A percentile compares a stretch with the other conserved stretches of the same genome.
Conservation (phyloP, 1,140 invertebrate species). For the Elymnias hypermnestra region DNA sequence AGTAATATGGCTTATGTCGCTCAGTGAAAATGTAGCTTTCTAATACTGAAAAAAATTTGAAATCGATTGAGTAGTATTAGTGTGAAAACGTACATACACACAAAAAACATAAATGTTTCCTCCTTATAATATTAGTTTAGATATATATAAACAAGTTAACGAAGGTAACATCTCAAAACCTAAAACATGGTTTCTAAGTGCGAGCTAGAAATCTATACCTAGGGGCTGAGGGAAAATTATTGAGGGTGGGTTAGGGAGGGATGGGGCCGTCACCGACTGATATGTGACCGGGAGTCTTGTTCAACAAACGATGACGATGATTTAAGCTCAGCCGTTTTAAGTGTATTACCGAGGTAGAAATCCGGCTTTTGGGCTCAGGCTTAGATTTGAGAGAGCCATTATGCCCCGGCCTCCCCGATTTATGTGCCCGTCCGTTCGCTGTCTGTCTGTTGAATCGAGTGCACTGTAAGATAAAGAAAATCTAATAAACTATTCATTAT, state of each 20-base stretch:
- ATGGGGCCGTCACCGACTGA: conserved; percentile 52
- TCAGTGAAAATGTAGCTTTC: too few species aligned
- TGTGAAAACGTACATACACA: too few species aligned
- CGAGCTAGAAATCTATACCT: conserved; percentile 50
- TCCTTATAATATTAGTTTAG: too few species aligned
- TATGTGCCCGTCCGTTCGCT: conserved; percentile 49
- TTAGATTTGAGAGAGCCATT: conserved; percentile 68
- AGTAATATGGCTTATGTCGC: too few species aligned
- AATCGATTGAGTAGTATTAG: too few species aligned
- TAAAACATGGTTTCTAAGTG: conserved; percentile 10
- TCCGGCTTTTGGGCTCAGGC: conserved; percentile 62
- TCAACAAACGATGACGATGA: conserved; percentile 75
- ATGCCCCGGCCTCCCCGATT: conserved; percentile 50
- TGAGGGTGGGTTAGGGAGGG: conserved; percentile 28
- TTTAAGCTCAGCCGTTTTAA: conserved; percentile 73
- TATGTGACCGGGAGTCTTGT: conserved; percentile 74
- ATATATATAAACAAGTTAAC: too few species aligned
- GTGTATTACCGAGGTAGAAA: conserved; percentile 72
- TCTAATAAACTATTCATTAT: too few species aligned
- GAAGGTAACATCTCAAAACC: conserved; percentile 4
- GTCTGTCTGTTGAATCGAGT: conserved; percentile 23
- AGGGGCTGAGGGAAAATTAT: conserved; percentile 53
- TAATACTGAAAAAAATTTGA: too few species aligned
- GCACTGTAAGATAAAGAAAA: conserved; percentile 22
- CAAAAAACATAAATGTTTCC: too few species aligned